Percentiles rank a stretch among this genome's conserved stretches.
phyloP scores from a whole-genome alignment of 2,113 vertebrate species.

The Peucedramus taeniatus region DNA sequence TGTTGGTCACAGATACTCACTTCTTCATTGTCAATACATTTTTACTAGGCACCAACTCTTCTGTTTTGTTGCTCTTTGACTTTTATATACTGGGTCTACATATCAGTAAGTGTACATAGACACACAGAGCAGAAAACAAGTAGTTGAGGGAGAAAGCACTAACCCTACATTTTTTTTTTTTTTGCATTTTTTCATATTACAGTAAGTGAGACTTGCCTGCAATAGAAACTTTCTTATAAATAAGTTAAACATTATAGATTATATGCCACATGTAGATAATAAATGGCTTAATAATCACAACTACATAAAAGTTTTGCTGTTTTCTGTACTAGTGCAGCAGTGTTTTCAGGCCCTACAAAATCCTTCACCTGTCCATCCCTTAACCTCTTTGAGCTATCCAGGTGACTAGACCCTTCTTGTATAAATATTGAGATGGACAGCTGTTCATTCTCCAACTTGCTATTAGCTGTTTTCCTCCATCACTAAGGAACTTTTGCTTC shows the following conservation, averaged over 20 bases:
- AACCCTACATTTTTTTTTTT: too few relatives aligned
- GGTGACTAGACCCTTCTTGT: neutral
- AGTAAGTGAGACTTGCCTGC: neutral
- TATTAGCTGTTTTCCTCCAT: neutral
- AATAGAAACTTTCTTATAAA: neutral
- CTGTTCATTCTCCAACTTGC: neutral
- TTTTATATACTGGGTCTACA: neutral
- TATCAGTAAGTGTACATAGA: rapidly evolving
- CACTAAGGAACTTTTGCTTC: neutral
- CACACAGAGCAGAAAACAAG: neutral
- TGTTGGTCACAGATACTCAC: neutral
- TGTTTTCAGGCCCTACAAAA: neutral
- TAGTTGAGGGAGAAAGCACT: neutral
- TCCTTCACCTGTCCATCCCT: neutral
- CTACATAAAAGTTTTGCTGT: neutral
- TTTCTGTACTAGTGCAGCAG: neutral
- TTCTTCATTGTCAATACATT: neutral
- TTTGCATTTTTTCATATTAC: neutral
- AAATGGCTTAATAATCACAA: neutral
- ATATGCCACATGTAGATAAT: neutral
- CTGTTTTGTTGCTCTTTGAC: neutral
- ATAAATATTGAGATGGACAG: neutral
- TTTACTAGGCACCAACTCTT: neutral
- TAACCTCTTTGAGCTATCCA: neutral
- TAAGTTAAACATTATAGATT: neutral